These are phyloP conservation scores for Momotus momota DNA, from an alignment of 2,797 vertebrate species.

Conservation along the genomic window DNA sequence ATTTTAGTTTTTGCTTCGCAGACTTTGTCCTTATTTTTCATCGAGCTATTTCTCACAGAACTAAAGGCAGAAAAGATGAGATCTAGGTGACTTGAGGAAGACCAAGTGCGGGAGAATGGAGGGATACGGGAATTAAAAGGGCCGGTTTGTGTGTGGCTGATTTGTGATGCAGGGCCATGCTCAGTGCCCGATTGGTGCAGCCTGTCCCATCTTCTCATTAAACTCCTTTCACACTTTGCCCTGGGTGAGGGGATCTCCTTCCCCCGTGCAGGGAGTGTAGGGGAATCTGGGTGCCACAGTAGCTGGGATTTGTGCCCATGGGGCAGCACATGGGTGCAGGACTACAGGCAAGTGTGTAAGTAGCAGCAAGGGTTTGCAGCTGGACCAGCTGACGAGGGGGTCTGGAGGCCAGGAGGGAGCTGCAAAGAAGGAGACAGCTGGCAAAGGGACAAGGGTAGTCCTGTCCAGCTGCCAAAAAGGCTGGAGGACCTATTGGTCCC, in stretches of 20 bases:
- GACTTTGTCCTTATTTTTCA: too few species aligned
- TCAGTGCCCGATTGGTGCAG: too few species aligned
- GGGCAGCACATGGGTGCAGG: neutral
- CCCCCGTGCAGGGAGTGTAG: too few species aligned
- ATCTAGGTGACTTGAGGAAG: too few species aligned
- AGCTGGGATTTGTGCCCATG: neutral
- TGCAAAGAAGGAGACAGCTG: neutral
- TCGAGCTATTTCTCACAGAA: too few species aligned
- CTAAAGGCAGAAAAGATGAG: neutral
- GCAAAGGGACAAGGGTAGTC: too few species aligned
- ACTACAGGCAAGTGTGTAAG: rapidly evolving
- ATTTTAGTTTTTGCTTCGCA: too few species aligned
- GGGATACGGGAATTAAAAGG: neutral
- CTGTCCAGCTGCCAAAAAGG: neutral
- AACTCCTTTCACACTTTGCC: neutral
- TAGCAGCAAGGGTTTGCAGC: neutral
- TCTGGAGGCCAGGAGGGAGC: rapidly evolving
- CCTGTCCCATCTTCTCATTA: neutral
- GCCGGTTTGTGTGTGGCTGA: neutral
- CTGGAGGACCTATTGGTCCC: neutral
- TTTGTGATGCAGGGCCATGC: neutral
- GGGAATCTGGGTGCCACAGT: neutral
- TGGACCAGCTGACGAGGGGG: rapidly evolving
- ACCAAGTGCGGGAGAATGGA: neutral
- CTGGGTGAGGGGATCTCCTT: rapidly evolving